Percentiles rank a stretch among this genome's conserved stretches.
phyloP scores from a whole-genome alignment of 92 coral and sea anemone genomes.

The Bergia sp. region DNA sequence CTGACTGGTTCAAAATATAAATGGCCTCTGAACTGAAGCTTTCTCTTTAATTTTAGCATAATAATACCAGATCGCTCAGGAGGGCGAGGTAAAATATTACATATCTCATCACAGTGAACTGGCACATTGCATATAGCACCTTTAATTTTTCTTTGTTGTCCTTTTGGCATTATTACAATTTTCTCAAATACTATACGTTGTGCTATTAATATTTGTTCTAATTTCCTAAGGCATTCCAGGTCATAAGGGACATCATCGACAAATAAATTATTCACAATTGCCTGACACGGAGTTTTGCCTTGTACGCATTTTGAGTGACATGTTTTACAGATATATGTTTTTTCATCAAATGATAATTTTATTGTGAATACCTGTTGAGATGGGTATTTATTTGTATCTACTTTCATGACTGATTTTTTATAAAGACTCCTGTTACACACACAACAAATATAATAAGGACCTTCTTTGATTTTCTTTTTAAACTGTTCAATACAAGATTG shows the following conservation, averaged over 20 bases:
- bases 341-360: too few relatives aligned
- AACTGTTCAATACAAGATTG: conserved; percentile 3
- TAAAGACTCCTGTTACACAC: conserved; percentile 52
- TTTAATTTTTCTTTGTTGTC: conserved; percentile 58
- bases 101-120: conserved; percentile 60
- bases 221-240: conserved; percentile 36
- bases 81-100: conserved; percentile 42
- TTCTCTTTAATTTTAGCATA: not conserved
- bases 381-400: not conserved
- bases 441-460: conserved; percentile 51
- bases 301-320: conserved; percentile 15
- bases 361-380: too few relatives aligned
- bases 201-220: conserved; percentile 2
- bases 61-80: not conserved
- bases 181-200: conserved; percentile 47
- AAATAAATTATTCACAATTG: conserved; percentile 45
- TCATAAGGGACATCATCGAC: conserved; percentile 55
- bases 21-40: too few relatives aligned
- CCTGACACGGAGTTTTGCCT: conserved; percentile 44
- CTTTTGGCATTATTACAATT: conserved; percentile 48
- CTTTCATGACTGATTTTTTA: conserved; percentile 55
- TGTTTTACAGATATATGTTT: too few relatives aligned
- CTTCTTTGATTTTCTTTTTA: conserved; percentile 35
- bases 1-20: not conserved
- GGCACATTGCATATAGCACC: conserved; percentile 65